Evolutionary conservation across 2,797 vertebrate genomes (phyloP).

Genomic region (Spheniscus humboldti): DNA sequence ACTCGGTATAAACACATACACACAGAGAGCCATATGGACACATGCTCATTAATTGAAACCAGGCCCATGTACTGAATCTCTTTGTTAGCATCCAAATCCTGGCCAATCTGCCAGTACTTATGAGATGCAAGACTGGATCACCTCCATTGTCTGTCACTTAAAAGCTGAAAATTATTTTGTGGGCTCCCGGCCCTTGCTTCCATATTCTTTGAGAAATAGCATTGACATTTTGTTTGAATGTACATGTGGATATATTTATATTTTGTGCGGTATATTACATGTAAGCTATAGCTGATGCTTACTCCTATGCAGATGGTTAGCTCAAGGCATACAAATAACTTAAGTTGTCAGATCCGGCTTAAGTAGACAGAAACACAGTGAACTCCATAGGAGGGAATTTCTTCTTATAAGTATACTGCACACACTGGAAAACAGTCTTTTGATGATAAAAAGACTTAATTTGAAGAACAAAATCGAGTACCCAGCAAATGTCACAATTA

Average conservation of each 20-base stretch:
- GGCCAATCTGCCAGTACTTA: not conserved
- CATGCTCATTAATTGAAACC: constrained; percentile 33
- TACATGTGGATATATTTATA: not conserved
- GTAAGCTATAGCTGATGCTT: not conserved
- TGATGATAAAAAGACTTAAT: not conserved
- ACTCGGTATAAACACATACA: not conserved
- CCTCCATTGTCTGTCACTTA: constrained; percentile 44
- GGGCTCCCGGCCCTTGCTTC: not conserved
- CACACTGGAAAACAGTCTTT: not conserved
- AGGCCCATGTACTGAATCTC: not conserved
- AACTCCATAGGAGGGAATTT: not conserved
- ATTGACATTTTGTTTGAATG: not conserved
- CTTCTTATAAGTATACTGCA: not conserved
- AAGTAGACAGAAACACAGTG: not conserved
- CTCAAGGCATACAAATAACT: constrained; percentile 1
- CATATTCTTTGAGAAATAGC: not conserved
- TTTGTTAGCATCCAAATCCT: constrained; percentile 24
- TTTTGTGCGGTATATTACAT: not conserved
- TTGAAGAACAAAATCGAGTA: not conserved
- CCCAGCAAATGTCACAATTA: not conserved
- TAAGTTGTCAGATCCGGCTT: not conserved
- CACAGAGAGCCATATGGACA: not conserved
- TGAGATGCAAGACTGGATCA: not conserved
- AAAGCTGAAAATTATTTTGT: constrained; percentile 8
- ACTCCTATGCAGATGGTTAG: not conserved